Percentiles rank a stretch among this genome's conserved stretches.
These are phyloP conservation scores for Lasioglossum oenotherae DNA, from an alignment of 2,888 invertebrate species.

Conservation along the genomic window DNA sequence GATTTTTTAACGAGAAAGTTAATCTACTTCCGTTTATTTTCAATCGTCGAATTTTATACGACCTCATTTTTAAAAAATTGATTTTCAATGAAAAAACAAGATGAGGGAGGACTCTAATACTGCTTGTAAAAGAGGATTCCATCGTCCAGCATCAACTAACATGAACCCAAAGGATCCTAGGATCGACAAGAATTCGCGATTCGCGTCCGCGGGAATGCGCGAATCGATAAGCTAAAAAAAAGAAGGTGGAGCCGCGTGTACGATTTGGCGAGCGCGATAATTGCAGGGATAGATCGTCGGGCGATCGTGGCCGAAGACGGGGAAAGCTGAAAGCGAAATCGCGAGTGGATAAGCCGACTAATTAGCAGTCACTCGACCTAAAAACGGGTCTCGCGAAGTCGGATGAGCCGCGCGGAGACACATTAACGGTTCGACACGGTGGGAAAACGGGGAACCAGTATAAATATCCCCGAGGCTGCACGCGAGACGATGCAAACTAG, in stretches of 20 bases:
- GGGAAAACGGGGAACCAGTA: slow-evolving; percentile 57
- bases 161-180: too few relatives aligned
- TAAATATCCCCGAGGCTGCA: slow-evolving; percentile 65
- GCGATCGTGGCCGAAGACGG: neutral
- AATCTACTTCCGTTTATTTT: too few relatives aligned
- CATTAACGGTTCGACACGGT: slow-evolving; percentile 33
- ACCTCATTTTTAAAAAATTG: too few relatives aligned
- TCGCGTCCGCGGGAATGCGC: neutral
- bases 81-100: too few relatives aligned
- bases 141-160: too few relatives aligned
- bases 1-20: too few relatives aligned
- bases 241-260: slow-evolving; percentile 24
- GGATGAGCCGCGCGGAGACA: slow-evolving; percentile 16
- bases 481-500: slow-evolving; percentile 54
- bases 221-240: slow-evolving; percentile 42
- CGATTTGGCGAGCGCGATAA: slow-evolving; percentile 36
- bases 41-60: too few relatives aligned
- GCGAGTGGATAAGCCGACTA: slow-evolving; percentile 12
- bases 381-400: slow-evolving; percentile 8
- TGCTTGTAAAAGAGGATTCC: too few relatives aligned
- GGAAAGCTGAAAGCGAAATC: slow-evolving; percentile 8
- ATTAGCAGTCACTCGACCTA: slow-evolving; percentile 34
- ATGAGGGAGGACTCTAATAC: too few relatives aligned
- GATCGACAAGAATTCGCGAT: neutral
- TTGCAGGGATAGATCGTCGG: slow-evolving; percentile 19